Evolutionary conservation across 2,888 invertebrate genomes (phyloP).

Genomic region (Patella ulyssiponensis): DNA sequence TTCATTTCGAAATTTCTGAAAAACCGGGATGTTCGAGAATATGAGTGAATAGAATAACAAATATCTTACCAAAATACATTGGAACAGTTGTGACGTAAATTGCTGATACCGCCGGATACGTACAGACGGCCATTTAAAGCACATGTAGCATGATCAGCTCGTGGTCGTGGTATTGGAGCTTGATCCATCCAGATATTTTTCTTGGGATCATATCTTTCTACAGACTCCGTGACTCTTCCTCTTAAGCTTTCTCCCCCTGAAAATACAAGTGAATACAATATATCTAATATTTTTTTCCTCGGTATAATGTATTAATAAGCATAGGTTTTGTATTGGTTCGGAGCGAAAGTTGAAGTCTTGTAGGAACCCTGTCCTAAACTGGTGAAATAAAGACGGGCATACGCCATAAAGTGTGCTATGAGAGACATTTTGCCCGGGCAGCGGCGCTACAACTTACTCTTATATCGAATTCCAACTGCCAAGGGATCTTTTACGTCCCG

Average conservation of each 20-base stretch:
- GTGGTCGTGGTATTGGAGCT: conserved; percentile 52
- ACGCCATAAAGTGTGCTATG: too few species aligned
- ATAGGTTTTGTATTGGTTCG: too few species aligned
- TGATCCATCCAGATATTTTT: conserved; percentile 55
- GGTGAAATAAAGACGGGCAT: too few species aligned
- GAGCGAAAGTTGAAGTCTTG: too few species aligned
- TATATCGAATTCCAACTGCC: too few species aligned
- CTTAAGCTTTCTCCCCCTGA: conserved; percentile 58
- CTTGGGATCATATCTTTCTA: conserved; percentile 61
- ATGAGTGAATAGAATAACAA: neutral
- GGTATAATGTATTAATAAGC: too few species aligned
- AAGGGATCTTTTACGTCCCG: too few species aligned
- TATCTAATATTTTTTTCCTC: too few species aligned
- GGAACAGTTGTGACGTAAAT: conserved; percentile 59
- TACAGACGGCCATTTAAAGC: conserved; percentile 54
- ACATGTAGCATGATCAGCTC: conserved; percentile 65
- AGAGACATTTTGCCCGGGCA: too few species aligned
- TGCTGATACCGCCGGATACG: conserved; percentile 63
- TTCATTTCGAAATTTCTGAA: too few species aligned
- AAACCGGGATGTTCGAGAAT: neutral
- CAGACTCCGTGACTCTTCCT: conserved; percentile 50
- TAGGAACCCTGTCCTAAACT: too few species aligned
- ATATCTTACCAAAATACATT: conserved; percentile 58
- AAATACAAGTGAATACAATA: conserved; percentile 2
- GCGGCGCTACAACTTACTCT: too few species aligned